Evolutionary conservation across 1,140 invertebrate genomes (phyloP).

Genomic region (Stegodyphus dumicola): DNA sequence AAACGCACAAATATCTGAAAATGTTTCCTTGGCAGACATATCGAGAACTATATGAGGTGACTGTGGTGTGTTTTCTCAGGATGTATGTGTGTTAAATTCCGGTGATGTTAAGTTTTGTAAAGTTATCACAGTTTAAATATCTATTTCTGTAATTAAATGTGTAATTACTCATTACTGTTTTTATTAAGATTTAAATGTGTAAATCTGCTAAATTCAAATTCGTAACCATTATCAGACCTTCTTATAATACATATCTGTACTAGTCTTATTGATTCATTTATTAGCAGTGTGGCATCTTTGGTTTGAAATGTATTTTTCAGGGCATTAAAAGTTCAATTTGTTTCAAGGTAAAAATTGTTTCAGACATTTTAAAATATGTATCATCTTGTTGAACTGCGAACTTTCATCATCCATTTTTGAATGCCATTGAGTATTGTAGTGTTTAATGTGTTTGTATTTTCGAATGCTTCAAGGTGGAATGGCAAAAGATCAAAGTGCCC

Average conservation of each 20-base stretch:
- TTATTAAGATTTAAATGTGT: neutral
- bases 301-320: neutral
- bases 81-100: neutral
- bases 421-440: neutral
- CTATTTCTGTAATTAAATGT: neutral
- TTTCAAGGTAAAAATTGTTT: neutral
- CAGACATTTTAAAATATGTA: neutral
- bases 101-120: constrained; percentile 22
- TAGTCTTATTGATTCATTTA: neutral
- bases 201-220: neutral
- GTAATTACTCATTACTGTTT: neutral
- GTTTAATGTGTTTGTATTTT: neutral
- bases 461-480: neutral
- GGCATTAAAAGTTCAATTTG: neutral
- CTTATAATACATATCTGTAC: neutral
- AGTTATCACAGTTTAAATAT: neutral
- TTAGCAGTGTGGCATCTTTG: neutral
- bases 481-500: neutral
- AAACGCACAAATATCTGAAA: neutral
- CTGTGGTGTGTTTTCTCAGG: neutral
- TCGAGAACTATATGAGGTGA: neutral
- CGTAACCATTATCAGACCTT: neutral
- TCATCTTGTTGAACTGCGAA: neutral
- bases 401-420: neutral
- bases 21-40: neutral